Conservation (phyloP, 2,113 vertebrate species). For the Alces alces region DNA sequence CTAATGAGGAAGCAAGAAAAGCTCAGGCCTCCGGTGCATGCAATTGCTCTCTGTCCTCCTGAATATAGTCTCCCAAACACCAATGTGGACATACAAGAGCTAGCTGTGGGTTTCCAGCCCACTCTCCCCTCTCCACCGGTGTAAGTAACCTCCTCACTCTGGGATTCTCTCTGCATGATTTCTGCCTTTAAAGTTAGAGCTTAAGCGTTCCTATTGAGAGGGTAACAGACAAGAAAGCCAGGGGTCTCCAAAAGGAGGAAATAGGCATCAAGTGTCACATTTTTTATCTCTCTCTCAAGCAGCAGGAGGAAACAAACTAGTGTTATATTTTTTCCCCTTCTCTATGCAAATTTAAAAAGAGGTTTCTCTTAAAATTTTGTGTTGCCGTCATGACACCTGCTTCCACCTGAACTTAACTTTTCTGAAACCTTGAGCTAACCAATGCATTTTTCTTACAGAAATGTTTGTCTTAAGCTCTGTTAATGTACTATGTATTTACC, state of each 20-base stretch:
- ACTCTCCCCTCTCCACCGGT: neutral
- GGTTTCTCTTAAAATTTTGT: neutral
- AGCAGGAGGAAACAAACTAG: neutral
- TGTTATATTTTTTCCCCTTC: neutral
- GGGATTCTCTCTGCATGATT: neutral
- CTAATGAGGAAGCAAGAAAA: neutral
- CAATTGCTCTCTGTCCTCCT: neutral
- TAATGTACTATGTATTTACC: neutral
- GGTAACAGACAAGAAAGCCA: neutral
- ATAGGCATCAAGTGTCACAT: neutral
- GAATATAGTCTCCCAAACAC: neutral
- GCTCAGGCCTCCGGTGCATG: accelerated
- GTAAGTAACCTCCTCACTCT: too few relatives aligned
- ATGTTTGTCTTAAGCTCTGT: neutral
- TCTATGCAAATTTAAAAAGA: neutral
- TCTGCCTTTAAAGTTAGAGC: neutral
- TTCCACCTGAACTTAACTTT: neutral
- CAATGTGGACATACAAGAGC: accelerated
- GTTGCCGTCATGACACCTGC: neutral
- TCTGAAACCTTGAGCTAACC: neutral
- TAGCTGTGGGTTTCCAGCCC: too few relatives aligned
- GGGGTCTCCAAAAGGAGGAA: neutral
- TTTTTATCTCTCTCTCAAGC: neutral
- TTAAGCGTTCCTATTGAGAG: neutral
- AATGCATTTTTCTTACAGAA: neutral